Evolutionary conservation across 2,113 vertebrate species (phyloP).

Genomic region (Suricata suricatta): DNA sequence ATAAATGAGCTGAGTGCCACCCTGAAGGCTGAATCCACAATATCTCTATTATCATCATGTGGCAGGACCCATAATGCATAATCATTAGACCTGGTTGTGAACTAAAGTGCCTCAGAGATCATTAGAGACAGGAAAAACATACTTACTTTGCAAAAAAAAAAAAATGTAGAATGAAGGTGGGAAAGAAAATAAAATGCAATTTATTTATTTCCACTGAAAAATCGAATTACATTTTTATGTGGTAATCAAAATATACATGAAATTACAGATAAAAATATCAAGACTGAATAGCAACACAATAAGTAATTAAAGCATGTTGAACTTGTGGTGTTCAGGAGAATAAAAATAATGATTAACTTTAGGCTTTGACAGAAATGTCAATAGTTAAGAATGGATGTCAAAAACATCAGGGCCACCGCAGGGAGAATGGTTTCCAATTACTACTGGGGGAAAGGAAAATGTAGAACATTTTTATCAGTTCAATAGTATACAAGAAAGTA

Average conservation of each 20-base stretch:
- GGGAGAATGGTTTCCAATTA: neutral
- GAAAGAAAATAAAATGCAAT: neutral
- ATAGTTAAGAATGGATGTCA: neutral
- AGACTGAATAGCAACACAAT: neutral
- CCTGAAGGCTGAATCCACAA: neutral
- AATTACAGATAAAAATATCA: neutral
- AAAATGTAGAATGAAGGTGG: neutral
- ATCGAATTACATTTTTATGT: neutral
- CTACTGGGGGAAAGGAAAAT: neutral
- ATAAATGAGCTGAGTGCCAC: neutral
- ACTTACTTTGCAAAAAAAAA: neutral
- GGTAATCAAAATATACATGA: neutral
- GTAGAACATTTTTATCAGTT: neutral
- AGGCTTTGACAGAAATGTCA: neutral
- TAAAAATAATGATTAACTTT: neutral
- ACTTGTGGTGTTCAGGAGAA: neutral
- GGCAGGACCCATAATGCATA: neutral
- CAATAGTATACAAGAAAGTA: neutral
- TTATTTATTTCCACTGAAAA: neutral
- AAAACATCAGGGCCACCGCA: neutral
- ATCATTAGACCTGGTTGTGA: neutral
- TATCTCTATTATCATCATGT: neutral
- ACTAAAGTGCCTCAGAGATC: neutral
- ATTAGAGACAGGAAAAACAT: neutral
- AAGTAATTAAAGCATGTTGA: neutral